Conservation (phyloP, 2,888 invertebrate genomes). For the Drosophila mettleri region DNA sequence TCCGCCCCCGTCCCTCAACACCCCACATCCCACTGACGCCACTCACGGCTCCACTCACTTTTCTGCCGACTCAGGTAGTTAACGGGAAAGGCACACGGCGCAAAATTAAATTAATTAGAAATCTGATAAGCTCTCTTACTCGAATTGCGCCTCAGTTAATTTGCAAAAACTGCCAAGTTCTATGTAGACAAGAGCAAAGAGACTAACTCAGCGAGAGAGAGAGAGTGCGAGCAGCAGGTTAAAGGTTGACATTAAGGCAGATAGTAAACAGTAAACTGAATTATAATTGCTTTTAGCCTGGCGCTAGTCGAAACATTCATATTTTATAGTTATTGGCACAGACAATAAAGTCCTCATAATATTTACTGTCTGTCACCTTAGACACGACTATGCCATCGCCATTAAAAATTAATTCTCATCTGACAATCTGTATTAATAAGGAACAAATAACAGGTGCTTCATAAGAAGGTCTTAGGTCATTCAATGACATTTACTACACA, state of each 20-base stretch:
- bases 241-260: conserved; percentile 40
- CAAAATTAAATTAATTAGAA: conserved; percentile 80
- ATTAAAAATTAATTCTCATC: conserved; percentile 5
- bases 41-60: conserved; percentile 16
- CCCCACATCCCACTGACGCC: not conserved
- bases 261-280: conserved; percentile 30
- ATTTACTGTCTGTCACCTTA: conserved; percentile 8
- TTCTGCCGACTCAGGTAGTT: conserved; percentile 67
- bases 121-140: conserved; percentile 73
- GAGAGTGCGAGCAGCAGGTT: conserved; percentile 2
- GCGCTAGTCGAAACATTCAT: conserved; percentile 12
- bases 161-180: conserved; percentile 56
- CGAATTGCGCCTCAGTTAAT: conserved; percentile 78
- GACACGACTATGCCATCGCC: conserved; percentile 4
- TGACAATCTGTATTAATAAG: not conserved
- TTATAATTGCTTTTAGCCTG: conserved; percentile 39
- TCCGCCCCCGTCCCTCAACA: too few relatives aligned
- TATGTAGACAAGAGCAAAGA: conserved; percentile 6
- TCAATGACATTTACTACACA: not conserved
- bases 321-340: conserved; percentile 29
- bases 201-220: too few relatives aligned
- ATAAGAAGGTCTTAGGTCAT: not conserved
- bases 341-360: conserved; percentile 15
- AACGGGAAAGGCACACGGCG: conserved; percentile 53
- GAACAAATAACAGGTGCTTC: not conserved